phyloP scores from a whole-genome alignment of 2,113 vertebrate species.

The Bujurquina vittata region DNA sequence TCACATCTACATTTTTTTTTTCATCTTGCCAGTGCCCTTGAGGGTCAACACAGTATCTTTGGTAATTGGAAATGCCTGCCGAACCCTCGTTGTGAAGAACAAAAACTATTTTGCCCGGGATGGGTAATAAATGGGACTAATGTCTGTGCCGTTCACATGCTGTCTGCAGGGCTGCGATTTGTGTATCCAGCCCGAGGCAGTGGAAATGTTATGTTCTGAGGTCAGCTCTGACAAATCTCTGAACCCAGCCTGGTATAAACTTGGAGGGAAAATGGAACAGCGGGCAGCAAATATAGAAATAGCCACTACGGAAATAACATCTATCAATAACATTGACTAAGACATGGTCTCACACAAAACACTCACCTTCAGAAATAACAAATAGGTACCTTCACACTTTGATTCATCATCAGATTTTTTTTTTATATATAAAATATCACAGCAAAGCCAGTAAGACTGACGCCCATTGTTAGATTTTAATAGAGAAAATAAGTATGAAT shows the following conservation, averaged over 20 bases:
- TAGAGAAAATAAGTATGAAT: background rate
- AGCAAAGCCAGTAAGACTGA: background rate
- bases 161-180: conserved; percentile 53
- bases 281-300: conserved; percentile 44
- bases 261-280: conserved; percentile 44
- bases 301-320: conserved; percentile 53
- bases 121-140: conserved; percentile 70
- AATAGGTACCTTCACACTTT: background rate
- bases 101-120: conserved; percentile 63
- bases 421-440: background rate
- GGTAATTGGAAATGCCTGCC: conserved; percentile 64
- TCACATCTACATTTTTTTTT: conserved; percentile 71
- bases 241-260: conserved; percentile 33
- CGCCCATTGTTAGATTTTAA: background rate
- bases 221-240: conserved; percentile 69
- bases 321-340: conserved; percentile 56
- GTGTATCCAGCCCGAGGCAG: conserved; percentile 53
- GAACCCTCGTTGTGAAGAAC: conserved; percentile 61
- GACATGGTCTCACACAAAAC: conserved; percentile 22
- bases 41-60: conserved; percentile 70
- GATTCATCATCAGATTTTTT: background rate
- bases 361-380: conserved; percentile 31
- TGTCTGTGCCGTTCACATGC: conserved; percentile 55
- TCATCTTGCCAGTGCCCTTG: conserved; percentile 60
- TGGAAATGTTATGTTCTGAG: conserved; percentile 62